Conservation (phyloP, 2,888 invertebrate genomes). For the Sicus ferrugineus region DNA sequence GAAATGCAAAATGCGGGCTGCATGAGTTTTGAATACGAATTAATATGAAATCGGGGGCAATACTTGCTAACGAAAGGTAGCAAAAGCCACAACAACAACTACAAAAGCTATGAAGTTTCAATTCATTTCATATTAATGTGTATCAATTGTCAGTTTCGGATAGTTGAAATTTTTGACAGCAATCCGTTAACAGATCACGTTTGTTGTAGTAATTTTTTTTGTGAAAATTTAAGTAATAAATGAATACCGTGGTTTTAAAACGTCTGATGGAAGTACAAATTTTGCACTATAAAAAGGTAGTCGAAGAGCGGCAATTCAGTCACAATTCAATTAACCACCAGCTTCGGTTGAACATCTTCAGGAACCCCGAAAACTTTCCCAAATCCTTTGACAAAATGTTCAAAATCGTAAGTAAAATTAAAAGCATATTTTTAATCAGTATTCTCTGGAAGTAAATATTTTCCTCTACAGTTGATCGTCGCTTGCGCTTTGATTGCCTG, state of each 20-base stretch:
- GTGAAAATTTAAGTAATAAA: not conserved
- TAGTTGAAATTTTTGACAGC: not conserved
- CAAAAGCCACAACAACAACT: not conserved
- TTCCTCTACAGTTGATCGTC: constrained; percentile 47
- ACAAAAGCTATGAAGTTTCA: not conserved
- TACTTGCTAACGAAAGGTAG: not conserved
- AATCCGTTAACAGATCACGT: constrained; percentile 19
- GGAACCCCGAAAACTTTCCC: constrained; percentile 27
- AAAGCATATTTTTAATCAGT: not conserved
- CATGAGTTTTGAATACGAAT: constrained; percentile 5
- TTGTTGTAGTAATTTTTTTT: not conserved
- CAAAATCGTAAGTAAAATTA: constrained; percentile 57
- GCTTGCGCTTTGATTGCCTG: constrained; percentile 49
- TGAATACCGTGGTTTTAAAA: not conserved
- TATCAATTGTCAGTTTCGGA: not conserved
- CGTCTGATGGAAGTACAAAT: not conserved
- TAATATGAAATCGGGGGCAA: not conserved
- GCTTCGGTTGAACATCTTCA: constrained; percentile 31
- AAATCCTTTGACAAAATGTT: constrained; percentile 50
- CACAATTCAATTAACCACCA: constrained; percentile 36
- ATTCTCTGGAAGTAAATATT: not conserved
- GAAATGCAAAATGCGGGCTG: not conserved
- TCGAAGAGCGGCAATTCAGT: constrained; percentile 1
- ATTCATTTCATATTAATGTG: not conserved
- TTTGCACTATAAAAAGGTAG: constrained; percentile 51